Evolutionary conservation across 2,797 vertebrate genomes (phyloP), one percentile per base, ranked within the genome.

Genomic region (Caiman crocodilus): DNA sequence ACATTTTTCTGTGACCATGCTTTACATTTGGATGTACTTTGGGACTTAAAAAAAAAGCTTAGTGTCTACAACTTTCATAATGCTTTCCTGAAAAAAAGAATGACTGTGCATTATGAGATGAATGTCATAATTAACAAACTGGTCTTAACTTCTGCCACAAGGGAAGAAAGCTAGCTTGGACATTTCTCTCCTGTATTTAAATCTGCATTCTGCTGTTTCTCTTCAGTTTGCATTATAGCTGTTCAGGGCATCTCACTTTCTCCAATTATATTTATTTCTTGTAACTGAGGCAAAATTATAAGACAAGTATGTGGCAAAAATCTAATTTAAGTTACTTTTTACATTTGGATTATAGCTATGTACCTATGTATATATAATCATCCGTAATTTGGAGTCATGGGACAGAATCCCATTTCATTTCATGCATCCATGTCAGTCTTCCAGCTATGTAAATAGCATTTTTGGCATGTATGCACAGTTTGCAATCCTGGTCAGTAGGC

Each of bases 281-380:
- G 87, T 88, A 91, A 32, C 32, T 92, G 14, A 26, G 92, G 87
- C 96, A 96, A 94, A 95, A 96, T 93, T 91, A 90, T 84, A 84
- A 94, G 82, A 85, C 84, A 96, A 95, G 59, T 76, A 94, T 90
- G 77, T 73, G 28, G 79, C 60, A 90, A 96, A 94, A 88, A 82
- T 87, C 90, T 95, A 96, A 96, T 95, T 92, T 94, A 90, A 90
- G 60, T 14, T 90, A 94, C 92, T 94, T 96, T 96, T 95, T 94
- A 74, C 90, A 93, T 91, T 94, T 93, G 81, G 73, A 94, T 79
- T 87, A 90, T 89, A 65, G 28, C 79, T 71, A 20, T 90, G 63
- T 88, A 76, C 75, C 88, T 42, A 75, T 84, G 86, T 91, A 94
- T 82, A 91, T 89, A 91, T 92, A 92, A 94, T 81, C 82, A 85